phyloP scores from a whole-genome alignment of 1,140 invertebrate species.

The Drosophila yakuba region DNA sequence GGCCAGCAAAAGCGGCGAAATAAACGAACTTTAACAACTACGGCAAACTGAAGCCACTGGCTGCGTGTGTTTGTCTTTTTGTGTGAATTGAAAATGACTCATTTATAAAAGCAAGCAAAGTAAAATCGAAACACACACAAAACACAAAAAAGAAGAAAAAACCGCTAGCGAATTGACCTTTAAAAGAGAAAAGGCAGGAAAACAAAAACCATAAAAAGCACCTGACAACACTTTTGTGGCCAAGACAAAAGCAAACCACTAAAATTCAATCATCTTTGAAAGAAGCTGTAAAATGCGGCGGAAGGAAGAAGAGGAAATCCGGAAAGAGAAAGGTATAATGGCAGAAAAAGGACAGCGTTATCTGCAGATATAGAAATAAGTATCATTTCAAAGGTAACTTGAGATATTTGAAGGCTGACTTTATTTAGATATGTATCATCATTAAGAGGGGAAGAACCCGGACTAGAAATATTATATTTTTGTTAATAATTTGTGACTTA shows the following conservation, averaged over 20 bases:
- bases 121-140: conserved; percentile 29
- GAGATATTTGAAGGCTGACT: background rate
- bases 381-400: background rate
- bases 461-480: too few species aligned
- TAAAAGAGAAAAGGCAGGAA: conserved; percentile 31
- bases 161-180: conserved; percentile 56
- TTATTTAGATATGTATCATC: too few species aligned
- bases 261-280: conserved; percentile 46
- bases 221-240: conserved; percentile 48
- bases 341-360: background rate
- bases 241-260: conserved; percentile 39
- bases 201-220: conserved; percentile 47
- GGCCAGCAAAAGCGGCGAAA: conserved; percentile 41
- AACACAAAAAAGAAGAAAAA: conserved; percentile 17
- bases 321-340: background rate
- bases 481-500: too few species aligned
- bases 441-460: too few species aligned
- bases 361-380: background rate
- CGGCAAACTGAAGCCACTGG: conserved; percentile 47
- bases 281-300: conserved; percentile 26
- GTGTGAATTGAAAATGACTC: conserved; percentile 66
- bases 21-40: conserved; percentile 55
- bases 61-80: conserved; percentile 33
- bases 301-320: conserved; percentile 2
- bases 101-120: conserved; percentile 54